These are phyloP conservation scores for Leistus spinibarbis DNA, from an alignment of 2,888 invertebrate genomes.

Conservation along the genomic window DNA sequence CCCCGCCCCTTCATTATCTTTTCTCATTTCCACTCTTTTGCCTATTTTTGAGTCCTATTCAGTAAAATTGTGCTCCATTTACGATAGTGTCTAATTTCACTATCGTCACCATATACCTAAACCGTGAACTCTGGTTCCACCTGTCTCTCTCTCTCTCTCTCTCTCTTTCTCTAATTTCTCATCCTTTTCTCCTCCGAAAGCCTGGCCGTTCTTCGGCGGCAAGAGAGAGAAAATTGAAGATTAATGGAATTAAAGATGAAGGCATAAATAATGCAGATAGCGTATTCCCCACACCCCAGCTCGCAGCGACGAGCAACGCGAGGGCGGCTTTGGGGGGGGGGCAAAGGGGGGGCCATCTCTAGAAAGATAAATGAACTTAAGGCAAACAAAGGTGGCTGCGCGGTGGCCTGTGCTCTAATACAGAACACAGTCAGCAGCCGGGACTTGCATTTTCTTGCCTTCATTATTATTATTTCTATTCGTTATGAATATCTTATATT, in stretches of 20 bases:
- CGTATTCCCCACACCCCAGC: background rate
- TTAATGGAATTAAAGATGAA: conserved; percentile 59
- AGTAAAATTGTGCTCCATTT: background rate
- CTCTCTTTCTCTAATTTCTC: conserved; percentile 1
- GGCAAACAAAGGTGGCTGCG: conserved; percentile 33
- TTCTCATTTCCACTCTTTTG: too few relatives aligned
- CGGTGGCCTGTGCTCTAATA: background rate
- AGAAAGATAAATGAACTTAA: conserved; percentile 40
- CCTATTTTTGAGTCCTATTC: too few relatives aligned
- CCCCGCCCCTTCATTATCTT: too few relatives aligned
- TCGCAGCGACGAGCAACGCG: too few relatives aligned
- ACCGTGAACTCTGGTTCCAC: background rate
- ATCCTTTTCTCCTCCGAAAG: background rate
- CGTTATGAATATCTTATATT: too few relatives aligned
- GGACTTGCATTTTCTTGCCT: too few relatives aligned
- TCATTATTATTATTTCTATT: too few relatives aligned
- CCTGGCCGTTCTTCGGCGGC: background rate
- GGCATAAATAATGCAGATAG: conserved; percentile 38
- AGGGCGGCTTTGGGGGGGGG: too few relatives aligned
- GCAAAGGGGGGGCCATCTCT: conserved; percentile 1
- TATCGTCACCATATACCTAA: background rate
- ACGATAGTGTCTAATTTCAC: background rate
- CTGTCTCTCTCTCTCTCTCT: conserved; percentile 2
- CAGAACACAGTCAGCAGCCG: too few relatives aligned
- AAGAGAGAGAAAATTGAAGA: conserved; percentile 51